Conservation (phyloP, 2,797 vertebrate genomes). For the Epinephelus malabaricus region DNA sequence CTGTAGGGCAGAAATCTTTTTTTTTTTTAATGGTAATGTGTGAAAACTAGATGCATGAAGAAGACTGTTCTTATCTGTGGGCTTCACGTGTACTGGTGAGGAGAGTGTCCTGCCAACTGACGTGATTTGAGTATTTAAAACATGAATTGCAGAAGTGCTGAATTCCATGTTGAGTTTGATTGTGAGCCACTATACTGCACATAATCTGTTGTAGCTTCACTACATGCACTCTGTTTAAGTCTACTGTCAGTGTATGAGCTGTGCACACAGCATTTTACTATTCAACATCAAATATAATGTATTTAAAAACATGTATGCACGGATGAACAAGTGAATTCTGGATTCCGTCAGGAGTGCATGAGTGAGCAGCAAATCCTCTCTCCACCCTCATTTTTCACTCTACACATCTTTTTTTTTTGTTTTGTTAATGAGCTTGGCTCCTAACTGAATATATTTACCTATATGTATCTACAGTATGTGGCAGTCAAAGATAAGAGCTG, state of each 20-base stretch:
- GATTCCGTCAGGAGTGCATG: conserved; percentile 2
- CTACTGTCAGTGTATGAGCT: conserved; percentile 1
- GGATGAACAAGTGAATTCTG: conserved; percentile 21
- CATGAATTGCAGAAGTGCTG: too few relatives aligned
- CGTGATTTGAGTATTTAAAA: too few relatives aligned
- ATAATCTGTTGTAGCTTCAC: conserved; percentile 7
- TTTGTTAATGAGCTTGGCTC: not conserved
- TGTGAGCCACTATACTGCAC: not conserved
- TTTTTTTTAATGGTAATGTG: too few relatives aligned
- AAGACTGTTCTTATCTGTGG: too few relatives aligned
- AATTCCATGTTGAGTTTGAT: too few relatives aligned
- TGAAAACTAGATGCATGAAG: too few relatives aligned
- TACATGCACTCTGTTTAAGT: conserved; percentile 14
- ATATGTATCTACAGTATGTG: not conserved
- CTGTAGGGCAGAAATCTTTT: too few relatives aligned
- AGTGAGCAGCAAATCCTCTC: conserved; percentile 7
- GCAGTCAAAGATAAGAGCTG: not conserved
- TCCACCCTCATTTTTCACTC: conserved; percentile 24
- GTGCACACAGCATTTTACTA: not conserved
- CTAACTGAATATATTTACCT: conserved; percentile 17
- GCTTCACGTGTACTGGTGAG: too few relatives aligned
- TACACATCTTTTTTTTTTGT: not conserved
- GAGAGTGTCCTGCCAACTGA: too few relatives aligned
- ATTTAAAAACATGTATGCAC: conserved; percentile 28
- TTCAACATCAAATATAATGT: conserved; percentile 16